Evolutionary conservation across 2,888 invertebrate genomes (phyloP).

Genomic region (Drosophila heteroneura): DNA sequence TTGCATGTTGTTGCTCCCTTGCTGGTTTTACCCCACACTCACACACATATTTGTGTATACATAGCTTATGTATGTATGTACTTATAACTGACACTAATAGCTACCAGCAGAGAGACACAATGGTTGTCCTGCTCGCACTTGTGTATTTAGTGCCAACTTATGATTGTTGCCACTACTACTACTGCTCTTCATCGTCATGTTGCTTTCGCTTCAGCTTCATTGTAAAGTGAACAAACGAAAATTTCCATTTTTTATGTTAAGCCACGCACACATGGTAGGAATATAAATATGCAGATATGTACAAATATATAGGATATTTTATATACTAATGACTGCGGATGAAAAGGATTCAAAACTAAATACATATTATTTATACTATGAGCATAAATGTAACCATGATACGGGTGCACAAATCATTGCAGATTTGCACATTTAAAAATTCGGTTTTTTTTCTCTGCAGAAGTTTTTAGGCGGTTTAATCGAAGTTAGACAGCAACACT

Average conservation of each 20-base stretch:
- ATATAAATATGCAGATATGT: constrained; percentile 33
- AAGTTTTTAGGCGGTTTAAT: constrained; percentile 26
- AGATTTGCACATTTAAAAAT: constrained; percentile 46
- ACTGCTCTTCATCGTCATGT: constrained; percentile 41
- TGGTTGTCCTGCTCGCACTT: constrained; percentile 47
- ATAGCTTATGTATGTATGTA: constrained; percentile 27
- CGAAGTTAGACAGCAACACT: constrained; percentile 46
- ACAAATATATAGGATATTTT: constrained; percentile 15
- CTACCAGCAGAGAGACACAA: constrained; percentile 10
- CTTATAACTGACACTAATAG: constrained; percentile 62
- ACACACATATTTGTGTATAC: constrained; percentile 9
- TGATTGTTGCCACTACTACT: constrained; percentile 38
- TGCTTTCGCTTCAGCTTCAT: constrained; percentile 55
- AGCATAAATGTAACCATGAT: constrained; percentile 12
- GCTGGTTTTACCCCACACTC: constrained; percentile 62
- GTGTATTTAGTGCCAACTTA: constrained; percentile 4
- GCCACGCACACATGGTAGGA: constrained; percentile 48
- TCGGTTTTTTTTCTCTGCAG: constrained; percentile 33
- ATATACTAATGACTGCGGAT: constrained; percentile 12
- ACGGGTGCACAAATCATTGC: constrained; percentile 1
- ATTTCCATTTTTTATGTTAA: constrained; percentile 62
- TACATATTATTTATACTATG: constrained; percentile 3
- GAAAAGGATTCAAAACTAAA: constrained; percentile 37
- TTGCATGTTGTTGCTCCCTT: constrained; percentile 43
- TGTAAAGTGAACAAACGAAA: constrained; percentile 56